A percentile compares a stretch with the other conserved stretches of the same genome.
phyloP scores from a whole-genome alignment of 2,888 invertebrate genomes.

The Oscheius sp. region DNA sequence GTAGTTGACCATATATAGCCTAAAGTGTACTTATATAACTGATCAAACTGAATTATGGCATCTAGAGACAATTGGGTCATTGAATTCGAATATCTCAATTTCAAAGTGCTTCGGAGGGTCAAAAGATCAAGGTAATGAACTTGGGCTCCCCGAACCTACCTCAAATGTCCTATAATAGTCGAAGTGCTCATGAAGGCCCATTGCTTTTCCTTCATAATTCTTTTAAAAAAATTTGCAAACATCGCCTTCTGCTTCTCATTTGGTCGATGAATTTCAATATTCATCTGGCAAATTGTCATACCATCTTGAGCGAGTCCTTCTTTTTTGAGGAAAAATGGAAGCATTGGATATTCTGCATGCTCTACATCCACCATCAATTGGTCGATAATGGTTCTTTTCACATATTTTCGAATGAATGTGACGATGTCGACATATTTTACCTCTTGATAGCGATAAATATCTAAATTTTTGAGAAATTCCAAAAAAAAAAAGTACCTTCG shows the following conservation, averaged over 20 bases:
- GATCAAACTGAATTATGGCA: too few relatives aligned
- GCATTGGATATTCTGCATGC: slow-evolving; percentile 49
- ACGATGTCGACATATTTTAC: slow-evolving; percentile 42
- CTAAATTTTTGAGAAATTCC: slow-evolving; percentile 20
- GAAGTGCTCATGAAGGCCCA: slow-evolving; percentile 24
- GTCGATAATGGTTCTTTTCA: slow-evolving; percentile 36
- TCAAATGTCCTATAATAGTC: slow-evolving; percentile 28
- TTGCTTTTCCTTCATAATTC: slow-evolving; percentile 18
- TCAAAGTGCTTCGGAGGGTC: too few relatives aligned
- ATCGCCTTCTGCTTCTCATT: slow-evolving; percentile 31
- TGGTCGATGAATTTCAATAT: slow-evolving; percentile 50
- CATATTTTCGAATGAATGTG: slow-evolving; percentile 40
- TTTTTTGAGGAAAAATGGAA: slow-evolving; percentile 40
- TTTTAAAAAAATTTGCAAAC: slow-evolving; percentile 7
- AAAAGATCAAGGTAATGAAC: too few relatives aligned
- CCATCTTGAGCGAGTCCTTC: slow-evolving; percentile 37
- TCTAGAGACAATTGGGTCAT: too few relatives aligned
- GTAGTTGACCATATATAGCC: slow-evolving; percentile 51
- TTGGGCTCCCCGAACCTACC: too few relatives aligned
- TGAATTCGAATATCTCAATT: too few relatives aligned
- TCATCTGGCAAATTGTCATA: slow-evolving; percentile 48
- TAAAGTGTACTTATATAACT: too few relatives aligned
- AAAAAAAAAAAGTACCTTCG: slow-evolving; percentile 35
- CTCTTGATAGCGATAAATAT: slow-evolving; percentile 48
- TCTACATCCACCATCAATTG: slow-evolving; percentile 53